Evolutionary conservation across 2,888 invertebrate species (phyloP).

Genomic region (Orchestes rusci): DNA sequence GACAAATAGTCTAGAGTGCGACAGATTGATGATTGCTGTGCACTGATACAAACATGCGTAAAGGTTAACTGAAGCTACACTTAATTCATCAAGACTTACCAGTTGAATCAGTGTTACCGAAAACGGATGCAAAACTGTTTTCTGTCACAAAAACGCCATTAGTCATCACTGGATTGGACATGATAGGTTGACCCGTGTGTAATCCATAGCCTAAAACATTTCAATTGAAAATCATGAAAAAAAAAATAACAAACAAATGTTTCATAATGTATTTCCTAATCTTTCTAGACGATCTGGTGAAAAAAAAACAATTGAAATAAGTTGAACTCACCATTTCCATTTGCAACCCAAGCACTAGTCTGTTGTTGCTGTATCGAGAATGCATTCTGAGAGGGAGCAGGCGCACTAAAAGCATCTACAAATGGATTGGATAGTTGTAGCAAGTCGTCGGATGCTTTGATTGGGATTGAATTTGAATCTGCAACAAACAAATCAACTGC

Average conservation of each 20-base stretch:
- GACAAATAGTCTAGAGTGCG: no score
- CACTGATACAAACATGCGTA: no score
- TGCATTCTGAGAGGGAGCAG: conserved; percentile 10
- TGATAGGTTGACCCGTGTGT: conserved; percentile 11
- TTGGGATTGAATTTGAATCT: conserved; percentile 42
- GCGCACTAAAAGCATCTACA: conserved; percentile 54
- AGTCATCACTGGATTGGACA: conserved; percentile 23
- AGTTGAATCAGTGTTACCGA: conserved; percentile 64
- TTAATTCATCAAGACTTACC: no score
- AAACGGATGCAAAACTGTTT: conserved; percentile 81
- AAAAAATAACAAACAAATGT: no score
- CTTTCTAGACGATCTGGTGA: neutral
- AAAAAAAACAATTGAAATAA: neutral
- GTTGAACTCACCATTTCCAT: conserved; percentile 44
- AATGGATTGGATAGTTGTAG: conserved; percentile 88
- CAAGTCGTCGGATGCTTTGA: conserved; percentile 81
- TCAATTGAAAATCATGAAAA: no score
- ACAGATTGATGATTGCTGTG: conserved; percentile 17
- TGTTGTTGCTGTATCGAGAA: conserved; percentile 26
- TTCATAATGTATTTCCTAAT: no score
- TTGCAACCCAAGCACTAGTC: conserved; percentile 48
- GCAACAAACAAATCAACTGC: conserved; percentile 70
- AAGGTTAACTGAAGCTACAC: no score
- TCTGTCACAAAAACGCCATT: conserved; percentile 67
- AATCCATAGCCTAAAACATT: conserved; percentile 15